These are phyloP conservation scores for Erpobdella octoculata DNA, from an alignment of 2,888 invertebrate genomes.

Conservation along the genomic window DNA sequence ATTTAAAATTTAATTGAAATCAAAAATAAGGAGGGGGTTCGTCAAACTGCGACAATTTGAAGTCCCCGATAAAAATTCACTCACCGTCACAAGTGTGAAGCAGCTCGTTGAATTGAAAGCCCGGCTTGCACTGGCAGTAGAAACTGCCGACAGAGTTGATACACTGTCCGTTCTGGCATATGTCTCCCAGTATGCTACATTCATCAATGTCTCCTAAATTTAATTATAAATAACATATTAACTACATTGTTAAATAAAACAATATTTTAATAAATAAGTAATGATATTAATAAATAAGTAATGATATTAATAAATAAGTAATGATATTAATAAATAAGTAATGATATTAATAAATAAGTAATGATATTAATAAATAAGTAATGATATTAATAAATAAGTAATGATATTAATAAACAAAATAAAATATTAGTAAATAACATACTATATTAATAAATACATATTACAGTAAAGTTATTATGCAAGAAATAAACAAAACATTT, in stretches of 20 bases:
- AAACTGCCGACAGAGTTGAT: conserved; percentile 75
- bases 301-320: not conserved
- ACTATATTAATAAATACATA: not conserved
- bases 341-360: not conserved
- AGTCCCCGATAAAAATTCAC: not conserved
- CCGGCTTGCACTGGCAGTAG: conserved; percentile 72
- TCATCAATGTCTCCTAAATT: conserved; percentile 34
- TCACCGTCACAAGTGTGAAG: conserved; percentile 71
- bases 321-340: not conserved
- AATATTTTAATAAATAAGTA: not conserved
- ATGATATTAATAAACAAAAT: not conserved
- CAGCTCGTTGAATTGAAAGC: conserved; percentile 69
- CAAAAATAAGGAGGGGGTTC: not conserved
- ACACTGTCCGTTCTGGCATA: conserved; percentile 62
- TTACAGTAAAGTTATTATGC: not conserved
- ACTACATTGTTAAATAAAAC: not conserved
- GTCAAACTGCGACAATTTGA: not conserved
- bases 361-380: not conserved
- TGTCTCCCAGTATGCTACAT: conserved; percentile 37
- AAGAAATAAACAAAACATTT: not conserved
- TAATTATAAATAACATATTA: not conserved
- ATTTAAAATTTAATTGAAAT: not conserved
- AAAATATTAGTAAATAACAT: not conserved
- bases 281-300: not conserved
- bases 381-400: not conserved